phyloP scores from a whole-genome alignment of 2,888 invertebrate genomes.

The Petrolisthes cinctipes region DNA sequence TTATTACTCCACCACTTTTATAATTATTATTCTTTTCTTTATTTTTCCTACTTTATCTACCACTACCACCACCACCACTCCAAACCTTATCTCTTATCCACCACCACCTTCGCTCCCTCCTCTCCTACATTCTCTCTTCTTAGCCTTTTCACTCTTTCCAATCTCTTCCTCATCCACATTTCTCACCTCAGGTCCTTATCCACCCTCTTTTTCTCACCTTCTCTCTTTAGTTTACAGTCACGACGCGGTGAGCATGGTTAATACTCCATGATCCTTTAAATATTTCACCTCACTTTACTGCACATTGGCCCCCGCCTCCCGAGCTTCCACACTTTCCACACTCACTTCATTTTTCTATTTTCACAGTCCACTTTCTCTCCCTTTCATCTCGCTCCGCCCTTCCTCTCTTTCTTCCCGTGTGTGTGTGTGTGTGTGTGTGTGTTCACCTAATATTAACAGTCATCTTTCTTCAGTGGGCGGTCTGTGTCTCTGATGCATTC shows the following conservation, averaged over 20 bases:
- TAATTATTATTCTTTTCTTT: neutral
- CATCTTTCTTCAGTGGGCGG: too few relatives aligned
- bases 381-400: neutral
- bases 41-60: neutral
- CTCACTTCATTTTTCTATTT: too few relatives aligned
- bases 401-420: neutral
- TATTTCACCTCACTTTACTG: conserved; percentile 4
- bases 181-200: neutral
- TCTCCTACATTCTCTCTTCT: neutral
- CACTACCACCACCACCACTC: neutral
- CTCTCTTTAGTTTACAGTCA: neutral
- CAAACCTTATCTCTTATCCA: neutral
- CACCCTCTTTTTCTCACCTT: neutral
- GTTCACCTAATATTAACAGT: too few relatives aligned
- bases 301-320: neutral
- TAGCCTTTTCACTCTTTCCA: neutral
- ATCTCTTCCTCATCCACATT: neutral
- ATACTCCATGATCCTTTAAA: conserved; percentile 6
- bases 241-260: neutral
- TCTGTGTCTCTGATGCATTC: too few relatives aligned
- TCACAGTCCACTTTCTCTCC: neutral
- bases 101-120: neutral
- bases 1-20: neutral
- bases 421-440: too few relatives aligned
- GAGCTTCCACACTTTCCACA: neutral